phyloP scores from a whole-genome alignment of 2,797 vertebrate genomes.

The Tangara arthus region DNA sequence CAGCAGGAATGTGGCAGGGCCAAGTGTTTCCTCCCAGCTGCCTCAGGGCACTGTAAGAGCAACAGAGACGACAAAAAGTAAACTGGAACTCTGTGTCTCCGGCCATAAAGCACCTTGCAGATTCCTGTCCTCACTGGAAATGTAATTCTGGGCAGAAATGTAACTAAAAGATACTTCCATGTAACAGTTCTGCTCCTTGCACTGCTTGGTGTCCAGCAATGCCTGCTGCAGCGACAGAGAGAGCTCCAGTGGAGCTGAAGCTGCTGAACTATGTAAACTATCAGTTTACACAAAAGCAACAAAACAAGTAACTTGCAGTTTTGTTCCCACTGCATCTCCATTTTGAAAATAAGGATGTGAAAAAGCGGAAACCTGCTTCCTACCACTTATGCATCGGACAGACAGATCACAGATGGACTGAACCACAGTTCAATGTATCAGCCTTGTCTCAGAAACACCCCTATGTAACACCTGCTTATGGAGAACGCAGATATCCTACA shows the following conservation, averaged over 20 bases:
- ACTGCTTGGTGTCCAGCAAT: rapidly evolving
- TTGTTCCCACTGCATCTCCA: background rate
- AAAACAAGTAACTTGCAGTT: background rate
- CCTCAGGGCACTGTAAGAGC: background rate
- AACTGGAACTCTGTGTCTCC: background rate
- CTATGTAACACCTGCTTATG: background rate
- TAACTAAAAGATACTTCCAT: background rate
- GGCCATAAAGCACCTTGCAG: background rate
- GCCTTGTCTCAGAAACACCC: background rate
- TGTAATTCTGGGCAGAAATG: background rate
- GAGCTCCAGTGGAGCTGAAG: background rate
- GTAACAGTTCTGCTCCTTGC: background rate
- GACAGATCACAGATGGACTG: background rate
- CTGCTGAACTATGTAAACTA: background rate
- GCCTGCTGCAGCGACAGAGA: background rate
- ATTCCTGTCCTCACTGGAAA: background rate
- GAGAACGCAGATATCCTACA: background rate
- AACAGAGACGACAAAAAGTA: background rate
- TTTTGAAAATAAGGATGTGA: background rate
- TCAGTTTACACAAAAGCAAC: background rate
- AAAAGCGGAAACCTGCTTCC: background rate
- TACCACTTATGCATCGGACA: rapidly evolving
- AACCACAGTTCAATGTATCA: background rate
- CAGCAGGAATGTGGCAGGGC: background rate
- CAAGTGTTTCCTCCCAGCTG: background rate